Evolutionary conservation across 1,140 invertebrate genomes (phyloP).

Genomic region (Melanaphis sacchari): DNA sequence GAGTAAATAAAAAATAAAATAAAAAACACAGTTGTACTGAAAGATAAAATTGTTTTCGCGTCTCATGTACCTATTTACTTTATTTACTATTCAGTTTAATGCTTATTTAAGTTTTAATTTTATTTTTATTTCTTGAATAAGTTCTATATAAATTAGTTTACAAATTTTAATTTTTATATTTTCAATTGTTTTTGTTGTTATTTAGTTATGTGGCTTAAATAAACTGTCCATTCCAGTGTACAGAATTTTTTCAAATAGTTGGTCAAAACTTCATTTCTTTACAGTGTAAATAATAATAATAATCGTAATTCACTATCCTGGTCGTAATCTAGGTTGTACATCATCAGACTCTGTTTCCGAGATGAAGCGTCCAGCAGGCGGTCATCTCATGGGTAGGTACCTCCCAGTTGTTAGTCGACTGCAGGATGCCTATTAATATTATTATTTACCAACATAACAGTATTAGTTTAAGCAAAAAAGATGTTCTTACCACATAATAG

Average conservation of each 20-base stretch:
- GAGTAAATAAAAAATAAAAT: too few species aligned
- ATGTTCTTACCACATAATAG: background rate
- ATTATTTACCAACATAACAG: background rate
- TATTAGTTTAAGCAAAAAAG: background rate
- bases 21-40: too few species aligned
- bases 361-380: background rate
- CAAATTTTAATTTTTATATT: background rate
- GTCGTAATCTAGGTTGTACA: background rate
- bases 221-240: background rate
- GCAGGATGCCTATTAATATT: slow-evolving; percentile 4
- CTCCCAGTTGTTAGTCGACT: background rate
- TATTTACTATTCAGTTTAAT: background rate
- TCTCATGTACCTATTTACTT: background rate
- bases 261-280: background rate
- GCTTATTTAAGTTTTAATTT: background rate
- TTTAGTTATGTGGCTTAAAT: background rate
- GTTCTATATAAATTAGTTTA: background rate
- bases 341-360: background rate
- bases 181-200: background rate
- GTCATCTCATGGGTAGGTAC: background rate
- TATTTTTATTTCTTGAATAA: background rate
- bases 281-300: background rate
- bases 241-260: background rate
- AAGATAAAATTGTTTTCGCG: too few species aligned
- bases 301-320: background rate